A percentile compares a stretch with the other conserved stretches of the same genome.
These are phyloP conservation scores for Acrossocheilus wenchowensis DNA, from an alignment of 2,797 vertebrate genomes.

Conservation along the genomic window DNA sequence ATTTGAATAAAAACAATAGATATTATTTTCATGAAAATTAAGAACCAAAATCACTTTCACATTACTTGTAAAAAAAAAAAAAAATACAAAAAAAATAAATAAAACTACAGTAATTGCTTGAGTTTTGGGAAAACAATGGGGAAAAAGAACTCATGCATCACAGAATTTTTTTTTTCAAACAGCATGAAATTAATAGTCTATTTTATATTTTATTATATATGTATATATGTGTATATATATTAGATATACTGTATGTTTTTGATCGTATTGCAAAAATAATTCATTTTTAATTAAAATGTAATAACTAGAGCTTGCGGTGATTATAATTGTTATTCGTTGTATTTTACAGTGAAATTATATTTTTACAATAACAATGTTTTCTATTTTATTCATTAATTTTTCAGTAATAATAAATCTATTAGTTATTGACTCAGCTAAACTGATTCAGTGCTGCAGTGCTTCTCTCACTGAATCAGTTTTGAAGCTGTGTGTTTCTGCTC, in stretches of 20 bases:
- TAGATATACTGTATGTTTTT: too few relatives aligned
- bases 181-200: neutral
- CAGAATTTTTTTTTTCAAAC: too few relatives aligned
- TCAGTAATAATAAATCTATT: neutral
- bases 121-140: neutral
- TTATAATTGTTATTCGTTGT: too few relatives aligned
- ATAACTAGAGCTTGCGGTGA: neutral
- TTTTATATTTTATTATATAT: neutral
- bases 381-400: too few relatives aligned
- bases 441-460: neutral
- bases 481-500: constrained; percentile 10
- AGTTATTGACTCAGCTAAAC: neutral
- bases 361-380: neutral
- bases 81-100: too few relatives aligned
- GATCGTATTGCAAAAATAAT: neutral
- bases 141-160: neutral
- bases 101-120: neutral
- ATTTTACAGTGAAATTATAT: neutral
- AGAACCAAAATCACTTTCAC: neutral
- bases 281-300: too few relatives aligned
- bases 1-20: neutral
- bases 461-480: neutral
- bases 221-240: too few relatives aligned
- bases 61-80: too few relatives aligned
- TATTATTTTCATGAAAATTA: neutral